A percentile compares a stretch with the other conserved stretches of the same genome.
phyloP scores from a whole-genome alignment of 2,888 invertebrate genomes.

The Strigamia crassipes region DNA sequence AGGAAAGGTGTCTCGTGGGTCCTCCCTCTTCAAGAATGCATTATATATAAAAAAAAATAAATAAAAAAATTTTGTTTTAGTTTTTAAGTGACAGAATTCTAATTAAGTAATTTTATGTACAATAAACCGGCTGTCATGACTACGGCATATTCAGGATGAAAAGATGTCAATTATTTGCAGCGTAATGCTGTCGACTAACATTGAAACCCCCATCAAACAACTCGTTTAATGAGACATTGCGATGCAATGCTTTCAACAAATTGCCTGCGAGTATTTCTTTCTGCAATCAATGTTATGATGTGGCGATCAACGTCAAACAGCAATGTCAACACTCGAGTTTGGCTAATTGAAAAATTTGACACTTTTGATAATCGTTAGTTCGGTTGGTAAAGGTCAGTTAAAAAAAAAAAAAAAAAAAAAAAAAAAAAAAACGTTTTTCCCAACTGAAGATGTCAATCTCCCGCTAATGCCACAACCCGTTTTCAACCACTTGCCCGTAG shows the following conservation, averaged over 20 bases:
- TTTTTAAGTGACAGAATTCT: background rate
- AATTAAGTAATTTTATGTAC: background rate
- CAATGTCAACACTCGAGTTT: too few relatives aligned
- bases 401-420: too few relatives aligned
- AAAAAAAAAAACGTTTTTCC: too few relatives aligned
- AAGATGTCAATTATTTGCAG: background rate
- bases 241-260: too few relatives aligned
- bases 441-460: constrained; percentile 27
- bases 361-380: background rate
- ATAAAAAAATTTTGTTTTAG: too few relatives aligned
- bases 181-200: background rate
- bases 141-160: background rate
- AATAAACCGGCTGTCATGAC: background rate
- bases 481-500: background rate
- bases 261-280: too few relatives aligned
- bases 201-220: background rate
- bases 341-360: background rate
- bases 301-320: too few relatives aligned
- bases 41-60: too few relatives aligned
- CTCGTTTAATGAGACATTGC: background rate
- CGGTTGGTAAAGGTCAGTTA: background rate
- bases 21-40: background rate
- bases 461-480: background rate
- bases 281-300: too few relatives aligned
- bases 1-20: background rate